Base-by-base conservation (phyloP, 2,888 invertebrate genomes). In the Cheilosia grossa region DNA sequence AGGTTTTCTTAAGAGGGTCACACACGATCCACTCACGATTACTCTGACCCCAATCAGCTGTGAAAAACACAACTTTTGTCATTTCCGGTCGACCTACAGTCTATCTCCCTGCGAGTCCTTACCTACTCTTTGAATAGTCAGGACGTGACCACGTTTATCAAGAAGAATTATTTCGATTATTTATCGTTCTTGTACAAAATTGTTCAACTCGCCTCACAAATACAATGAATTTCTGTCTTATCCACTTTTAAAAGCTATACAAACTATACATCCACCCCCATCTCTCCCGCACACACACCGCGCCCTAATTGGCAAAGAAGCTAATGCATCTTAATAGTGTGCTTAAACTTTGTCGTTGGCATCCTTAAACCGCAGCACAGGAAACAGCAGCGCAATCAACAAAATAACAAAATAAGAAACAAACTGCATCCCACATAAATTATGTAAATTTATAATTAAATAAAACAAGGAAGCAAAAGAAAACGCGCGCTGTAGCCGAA, bases 391-490 rank as follows among this genome's bases (percentile, higher is more conserved):
- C 19, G n/a, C 19, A 64, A 40, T 9, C 21, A n/a, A 30, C 19
- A 56, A 47, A 37, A 37, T 15, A n/a, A 30, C 19, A 56, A 47
- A 37, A 37, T 15, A 17, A 40, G 58, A 37, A 21, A 13, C 40
- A 66, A 64, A 58, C 2, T 37, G 19, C 54, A 63, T 21, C 33
- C 24, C 56, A 44, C 54, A 82, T 72, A 66, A 59, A 77, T 82
- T 75, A 77, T 82, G 77, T 33, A 59, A 82, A 77, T 82, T 77
- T 66, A n/a, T 70, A 82, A 77, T 82, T 77, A 72, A 82, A 82
- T 72, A 72, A 70, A 81, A 75, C 49, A 82, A 67, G 21, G 53
- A 58, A 47, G n/a, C 44, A 51, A 21, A 17, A 44, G 49, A 10
- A 30, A 30, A 44, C 30, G n/a, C 44, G 44, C 40, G 19, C 10